These are phyloP conservation scores for Danio aesculapii DNA, from an alignment of 2,797 vertebrate genomes.

Conservation along the genomic window DNA sequence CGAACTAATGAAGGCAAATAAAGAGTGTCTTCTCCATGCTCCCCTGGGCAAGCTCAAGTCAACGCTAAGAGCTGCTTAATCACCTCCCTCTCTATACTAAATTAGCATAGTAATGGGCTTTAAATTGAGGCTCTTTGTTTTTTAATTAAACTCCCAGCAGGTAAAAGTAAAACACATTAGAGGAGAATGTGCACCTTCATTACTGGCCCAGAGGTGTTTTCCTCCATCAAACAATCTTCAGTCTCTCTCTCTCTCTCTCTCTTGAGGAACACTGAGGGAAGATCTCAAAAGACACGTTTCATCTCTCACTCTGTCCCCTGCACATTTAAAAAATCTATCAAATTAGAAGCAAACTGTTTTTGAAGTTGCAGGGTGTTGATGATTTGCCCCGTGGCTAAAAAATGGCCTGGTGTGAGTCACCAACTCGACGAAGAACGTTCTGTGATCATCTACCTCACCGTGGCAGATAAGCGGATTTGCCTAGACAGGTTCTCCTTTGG, in stretches of 20 bases:
- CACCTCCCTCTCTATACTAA: constrained; percentile 93
- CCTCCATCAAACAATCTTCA: constrained; percentile 75
- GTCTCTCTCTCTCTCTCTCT: constrained; percentile 67
- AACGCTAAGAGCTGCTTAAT: constrained; percentile 97
- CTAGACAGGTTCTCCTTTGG: constrained; percentile 58
- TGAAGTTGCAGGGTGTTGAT: constrained; percentile 50
- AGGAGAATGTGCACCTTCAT: constrained; percentile 87
- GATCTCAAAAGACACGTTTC: constrained; percentile 51
- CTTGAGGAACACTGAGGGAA: constrained; percentile 58
- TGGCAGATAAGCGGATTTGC: constrained; percentile 36
- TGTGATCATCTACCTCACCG: constrained; percentile 32
- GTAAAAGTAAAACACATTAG: constrained; percentile 99
- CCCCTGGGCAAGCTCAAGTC: constrained; percentile 92
- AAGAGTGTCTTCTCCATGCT: constrained; percentile 88
- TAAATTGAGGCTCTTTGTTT: constrained; percentile 99
- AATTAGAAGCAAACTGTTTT: constrained; percentile 49
- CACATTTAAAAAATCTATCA: constrained; percentile 52
- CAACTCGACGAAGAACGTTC: constrained; percentile 18
- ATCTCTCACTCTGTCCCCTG: constrained; percentile 50
- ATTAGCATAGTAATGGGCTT: constrained; percentile 99
- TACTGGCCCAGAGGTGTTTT: constrained; percentile 82
- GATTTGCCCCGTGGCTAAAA: constrained; percentile 49
- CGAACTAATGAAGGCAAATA: constrained; percentile 94
- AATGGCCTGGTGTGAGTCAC: constrained; percentile 42
- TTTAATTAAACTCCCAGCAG: constrained; percentile 99